Base-by-base conservation (phyloP, 2,888 invertebrate genomes). In the Synergus gifuensis region DNA sequence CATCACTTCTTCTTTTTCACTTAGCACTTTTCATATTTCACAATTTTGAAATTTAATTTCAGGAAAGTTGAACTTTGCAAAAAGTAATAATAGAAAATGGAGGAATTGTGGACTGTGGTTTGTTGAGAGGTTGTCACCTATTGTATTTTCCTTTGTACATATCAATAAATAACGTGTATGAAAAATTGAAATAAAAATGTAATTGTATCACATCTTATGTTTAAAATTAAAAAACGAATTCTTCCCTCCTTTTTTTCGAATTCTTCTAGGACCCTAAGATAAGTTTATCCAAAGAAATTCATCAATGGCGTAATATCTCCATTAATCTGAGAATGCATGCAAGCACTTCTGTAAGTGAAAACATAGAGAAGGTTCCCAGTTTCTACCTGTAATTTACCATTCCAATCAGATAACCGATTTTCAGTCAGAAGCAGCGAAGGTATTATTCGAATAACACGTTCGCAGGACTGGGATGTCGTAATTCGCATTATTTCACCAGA, bases 401-500 rank as follows among this genome's bases (percentile, higher is more conserved):
- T 66, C 42, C 64, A 66, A 64, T 66, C 64, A 66, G 42, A 40
- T 66, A 66, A 66, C 64, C 42, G 42, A 66, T 42, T 66, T 66
- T 66, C 64, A 66, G 42, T 66, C 40, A 66, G 64, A 66, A 58
- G n/a, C 58, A 64, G 64, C 40, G 16, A 11, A 4, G 60, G 60
- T 36, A 64, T 36, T 40, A 66, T 66, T 42, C 64, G 42, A 66
- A 66, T 66, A 66, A 66, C 64, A 66, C 42, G 64, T 66, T 66
- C n/a, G 40, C 2, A n/a, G 9, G 64, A n/a, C 64, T 9, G 18
- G 18, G 40, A 40, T 66, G 42, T 66, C 11, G 64, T 66, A 66
- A 66, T 66, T 66, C 64, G 42, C 64, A 66, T 66, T 42, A 66
- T 66, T 66, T 40, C 64, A 36, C 42, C 64, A 67, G 67, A 54